Evolutionary conservation across 2,113 vertebrate species (phyloP).

Genomic region (Xenopus borealis): DNA sequence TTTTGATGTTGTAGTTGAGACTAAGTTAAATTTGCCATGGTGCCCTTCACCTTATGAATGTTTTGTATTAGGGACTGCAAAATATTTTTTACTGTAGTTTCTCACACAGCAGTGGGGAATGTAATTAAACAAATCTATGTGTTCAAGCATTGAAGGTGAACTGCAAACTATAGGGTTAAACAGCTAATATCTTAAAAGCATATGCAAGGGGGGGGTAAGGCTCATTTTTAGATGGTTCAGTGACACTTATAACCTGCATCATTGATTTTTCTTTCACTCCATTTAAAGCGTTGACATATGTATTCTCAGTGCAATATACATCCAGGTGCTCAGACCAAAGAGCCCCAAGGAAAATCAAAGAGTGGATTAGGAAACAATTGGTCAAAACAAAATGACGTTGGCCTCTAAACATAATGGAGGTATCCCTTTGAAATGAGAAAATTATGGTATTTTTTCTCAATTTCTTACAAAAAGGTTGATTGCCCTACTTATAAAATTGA

Average conservation of each 20-base stretch:
- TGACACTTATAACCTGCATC: slow-evolving; percentile 27
- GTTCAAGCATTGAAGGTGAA: background rate
- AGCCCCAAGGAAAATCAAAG: background rate
- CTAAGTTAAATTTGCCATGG: too few relatives aligned
- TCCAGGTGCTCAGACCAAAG: slow-evolving; percentile 6
- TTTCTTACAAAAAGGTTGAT: too few relatives aligned
- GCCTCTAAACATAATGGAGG: background rate
- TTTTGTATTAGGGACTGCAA: background rate
- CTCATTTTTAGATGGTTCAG: slow-evolving; percentile 12
- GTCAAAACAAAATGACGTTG: background rate
- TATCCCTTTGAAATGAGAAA: too few relatives aligned
- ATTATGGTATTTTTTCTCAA: too few relatives aligned
- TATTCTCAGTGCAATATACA: background rate
- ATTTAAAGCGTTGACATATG: slow-evolving; percentile 16
- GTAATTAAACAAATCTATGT: background rate
- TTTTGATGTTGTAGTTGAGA: too few relatives aligned
- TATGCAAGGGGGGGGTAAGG: background rate
- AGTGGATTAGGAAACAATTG: slow-evolving; percentile 18
- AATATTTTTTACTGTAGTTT: too few relatives aligned
- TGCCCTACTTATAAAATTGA: too few relatives aligned
- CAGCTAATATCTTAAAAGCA: background rate
- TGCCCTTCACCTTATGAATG: too few relatives aligned
- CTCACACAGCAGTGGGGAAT: background rate
- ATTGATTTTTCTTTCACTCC: slow-evolving; percentile 31
- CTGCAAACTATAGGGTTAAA: slow-evolving; percentile 2